These are phyloP conservation scores for Anarsia innoxiella DNA, from an alignment of 2,888 invertebrate genomes.

Conservation along the genomic window DNA sequence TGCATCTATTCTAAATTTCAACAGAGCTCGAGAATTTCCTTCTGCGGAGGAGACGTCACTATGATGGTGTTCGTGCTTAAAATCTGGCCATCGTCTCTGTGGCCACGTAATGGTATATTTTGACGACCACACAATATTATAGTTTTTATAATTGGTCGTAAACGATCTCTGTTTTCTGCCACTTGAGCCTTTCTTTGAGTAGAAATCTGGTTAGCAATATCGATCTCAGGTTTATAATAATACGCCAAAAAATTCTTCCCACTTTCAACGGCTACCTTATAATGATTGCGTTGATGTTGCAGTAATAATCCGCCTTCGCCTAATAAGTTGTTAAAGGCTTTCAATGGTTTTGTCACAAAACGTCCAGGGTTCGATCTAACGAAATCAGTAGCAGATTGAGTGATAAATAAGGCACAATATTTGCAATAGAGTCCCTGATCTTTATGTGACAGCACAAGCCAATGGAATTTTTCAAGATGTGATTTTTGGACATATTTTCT, in stretches of 20 bases:
- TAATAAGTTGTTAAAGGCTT: conserved; percentile 11
- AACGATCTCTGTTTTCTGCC: conserved; percentile 14
- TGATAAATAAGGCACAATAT: conserved; percentile 14
- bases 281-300: background rate
- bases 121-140: conserved; percentile 17
- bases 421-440: conserved; percentile 18
- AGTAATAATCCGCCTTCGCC: conserved; percentile 12
- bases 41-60: background rate
- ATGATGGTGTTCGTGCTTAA: background rate
- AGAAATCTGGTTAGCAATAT: conserved; percentile 12
- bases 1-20: background rate
- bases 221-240: background rate
- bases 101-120: conserved; percentile 17
- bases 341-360: conserved; percentile 15
- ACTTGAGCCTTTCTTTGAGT: conserved; percentile 11
- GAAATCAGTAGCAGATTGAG: conserved; percentile 1
- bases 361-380: conserved; percentile 11
- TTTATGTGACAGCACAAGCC: conserved; percentile 17
- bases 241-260: background rate
- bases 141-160: conserved; percentile 15
- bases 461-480: conserved; percentile 17
- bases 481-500: conserved; percentile 16
- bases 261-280: background rate
- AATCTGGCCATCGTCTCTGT: conserved; percentile 1
- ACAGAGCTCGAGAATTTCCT: background rate